Evolutionary conservation across 1,140 invertebrate species (phyloP), one percentile per base, ranked within the genome.

Genomic region (Cepaea nemoralis): DNA sequence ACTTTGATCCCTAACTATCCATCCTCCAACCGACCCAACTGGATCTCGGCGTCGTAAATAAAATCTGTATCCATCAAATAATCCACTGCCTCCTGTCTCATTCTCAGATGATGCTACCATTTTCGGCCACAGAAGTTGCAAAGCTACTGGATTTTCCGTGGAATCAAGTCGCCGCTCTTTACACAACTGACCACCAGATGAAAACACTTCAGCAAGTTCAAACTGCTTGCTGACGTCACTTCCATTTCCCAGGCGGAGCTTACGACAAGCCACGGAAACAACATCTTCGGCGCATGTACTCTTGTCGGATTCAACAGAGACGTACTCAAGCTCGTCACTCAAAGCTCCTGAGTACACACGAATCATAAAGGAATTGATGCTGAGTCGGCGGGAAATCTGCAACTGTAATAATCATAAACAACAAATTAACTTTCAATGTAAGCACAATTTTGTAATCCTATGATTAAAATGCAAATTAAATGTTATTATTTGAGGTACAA

Each of bases 61-160:
- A 84, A 91, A 91, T 48, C 88, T 84, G 78, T 77, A 70, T 31
- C 74, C 67, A 48, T 74, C 69, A 27, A 70, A 70, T 48, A 70
- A 63, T 31, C 59, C 59, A 24, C 55, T 22, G 76, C 87, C 87
- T 48, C 87, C 84, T 27, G 89, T 86, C 14, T 82, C 83, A 71
- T 85, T 87, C 19, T 55, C 45, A 42, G 22, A 37, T 10, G 59
- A 19, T 31, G 59, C 22, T 63, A 5, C n/a, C 27, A 63, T 8
- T 82, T 96, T 96, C 27, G 97, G 97, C 97, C 97, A 99, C 12
- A 99, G 93, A 85, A 97, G 93, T 94, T 98, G 97, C 42, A 98
- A 94, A 39, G 96, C 95, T 14, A 98, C 97, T 0, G 97, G 97
- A 87, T 95, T 96, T 91, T 99, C 97, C 37, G 93, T 93, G 50